These are phyloP conservation scores for Tinea pellionella DNA, from an alignment of 2,888 invertebrate genomes.

Conservation along the genomic window DNA sequence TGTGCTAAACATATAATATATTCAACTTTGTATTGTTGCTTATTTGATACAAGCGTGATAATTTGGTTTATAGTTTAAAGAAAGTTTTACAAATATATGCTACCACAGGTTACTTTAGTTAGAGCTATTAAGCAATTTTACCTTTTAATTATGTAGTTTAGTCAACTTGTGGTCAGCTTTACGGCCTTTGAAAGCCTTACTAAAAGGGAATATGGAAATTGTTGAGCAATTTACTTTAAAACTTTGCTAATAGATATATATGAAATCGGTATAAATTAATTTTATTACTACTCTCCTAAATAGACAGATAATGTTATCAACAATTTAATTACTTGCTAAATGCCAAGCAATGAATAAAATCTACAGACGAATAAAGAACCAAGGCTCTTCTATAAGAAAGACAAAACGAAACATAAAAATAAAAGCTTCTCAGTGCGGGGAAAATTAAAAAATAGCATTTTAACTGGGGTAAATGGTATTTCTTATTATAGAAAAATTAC, in stretches of 20 bases:
- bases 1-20: too few species aligned
- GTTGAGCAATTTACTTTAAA: neutral
- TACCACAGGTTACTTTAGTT: too few species aligned
- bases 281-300: neutral
- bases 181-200: neutral
- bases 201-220: neutral
- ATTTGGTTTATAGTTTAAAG: too few species aligned
- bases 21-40: too few species aligned
- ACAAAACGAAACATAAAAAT: neutral
- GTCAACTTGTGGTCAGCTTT: neutral
- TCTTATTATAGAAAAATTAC: too few species aligned
- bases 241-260: neutral
- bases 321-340: neutral
- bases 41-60: too few species aligned
- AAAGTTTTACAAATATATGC: too few species aligned
- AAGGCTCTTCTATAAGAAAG: neutral
- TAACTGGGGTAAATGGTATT: too few species aligned
- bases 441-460: too few species aligned
- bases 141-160: slow-evolving; percentile 6
- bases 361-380: neutral
- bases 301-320: neutral
- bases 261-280: too few species aligned
- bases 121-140: neutral
- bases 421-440: too few species aligned
- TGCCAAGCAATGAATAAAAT: neutral